Conservation (phyloP, 2,797 vertebrate genomes). For the Moxostoma hubbsi region DNA sequence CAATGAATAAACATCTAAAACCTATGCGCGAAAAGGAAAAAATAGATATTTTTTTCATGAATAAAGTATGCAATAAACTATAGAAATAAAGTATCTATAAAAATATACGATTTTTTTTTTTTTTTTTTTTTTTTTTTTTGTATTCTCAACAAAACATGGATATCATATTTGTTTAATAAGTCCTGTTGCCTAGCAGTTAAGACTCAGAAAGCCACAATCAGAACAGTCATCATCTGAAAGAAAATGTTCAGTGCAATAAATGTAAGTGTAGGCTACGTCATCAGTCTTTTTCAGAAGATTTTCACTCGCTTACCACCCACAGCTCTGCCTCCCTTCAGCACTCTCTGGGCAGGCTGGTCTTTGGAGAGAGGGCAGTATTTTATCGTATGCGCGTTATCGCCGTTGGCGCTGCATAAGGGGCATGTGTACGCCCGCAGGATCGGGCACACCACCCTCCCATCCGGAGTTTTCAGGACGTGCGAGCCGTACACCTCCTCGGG, state of each 20-base stretch:
- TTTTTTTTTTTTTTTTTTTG: not conserved
- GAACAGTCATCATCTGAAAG: slow-evolving; percentile 78
- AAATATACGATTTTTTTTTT: slow-evolving; percentile 80
- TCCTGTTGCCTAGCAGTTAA: slow-evolving; percentile 62
- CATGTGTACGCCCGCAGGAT: slow-evolving; percentile 94
- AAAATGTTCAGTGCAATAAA: slow-evolving; percentile 83
- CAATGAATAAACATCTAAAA: slow-evolving; percentile 75
- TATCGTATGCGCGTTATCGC: slow-evolving; percentile 93
- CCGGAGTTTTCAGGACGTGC: slow-evolving; percentile 90
- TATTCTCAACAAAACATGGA: slow-evolving; percentile 64
- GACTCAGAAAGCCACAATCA: slow-evolving; percentile 72
- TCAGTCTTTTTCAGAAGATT: slow-evolving; percentile 77
- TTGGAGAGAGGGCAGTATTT: slow-evolving; percentile 86
- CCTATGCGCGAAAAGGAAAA: slow-evolving; percentile 71
- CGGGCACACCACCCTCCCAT: slow-evolving; percentile 93
- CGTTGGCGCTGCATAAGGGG: slow-evolving; percentile 89
- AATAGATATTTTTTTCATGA: slow-evolving; percentile 65
- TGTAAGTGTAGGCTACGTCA: slow-evolving; percentile 64
- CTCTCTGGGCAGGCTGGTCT: slow-evolving; percentile 81
- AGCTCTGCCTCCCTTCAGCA: slow-evolving; percentile 82
- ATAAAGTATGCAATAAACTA: slow-evolving; percentile 80
- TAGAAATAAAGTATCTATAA: slow-evolving; percentile 85
- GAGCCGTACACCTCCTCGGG: slow-evolving; percentile 95
- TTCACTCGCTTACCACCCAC: slow-evolving; percentile 86
- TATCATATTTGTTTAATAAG: slow-evolving; percentile 71